A percentile compares a stretch with the other conserved stretches of the same genome.
These are phyloP conservation scores for Nerophis lumbriciformis DNA, from an alignment of 2,113 vertebrate genomes.

Conservation along the genomic window DNA sequence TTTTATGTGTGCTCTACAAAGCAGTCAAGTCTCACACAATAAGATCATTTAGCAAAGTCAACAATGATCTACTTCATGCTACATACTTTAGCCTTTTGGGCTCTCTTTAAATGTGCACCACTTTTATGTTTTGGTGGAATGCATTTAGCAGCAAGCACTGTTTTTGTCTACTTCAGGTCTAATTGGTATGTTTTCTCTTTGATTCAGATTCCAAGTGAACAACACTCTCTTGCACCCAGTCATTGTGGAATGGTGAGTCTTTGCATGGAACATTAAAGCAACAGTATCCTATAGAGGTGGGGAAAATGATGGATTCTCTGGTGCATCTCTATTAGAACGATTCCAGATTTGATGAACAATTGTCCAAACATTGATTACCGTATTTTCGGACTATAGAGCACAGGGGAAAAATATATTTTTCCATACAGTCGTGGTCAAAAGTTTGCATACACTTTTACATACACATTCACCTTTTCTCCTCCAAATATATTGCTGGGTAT, in stretches of 20 bases:
- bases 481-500: too few species aligned
- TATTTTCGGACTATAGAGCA: too few species aligned
- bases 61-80: background rate
- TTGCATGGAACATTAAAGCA: background rate
- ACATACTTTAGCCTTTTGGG: too few species aligned
- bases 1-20: constrained; percentile 6
- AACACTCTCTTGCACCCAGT: constrained; percentile 84
- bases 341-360: background rate
- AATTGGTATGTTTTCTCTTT: background rate
- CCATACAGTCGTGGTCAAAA: too few species aligned
- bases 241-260: constrained; percentile 87
- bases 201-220: constrained; percentile 82
- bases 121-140: constrained; percentile 3
- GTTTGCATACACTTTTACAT: too few species aligned
- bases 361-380: too few species aligned
- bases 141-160: background rate
- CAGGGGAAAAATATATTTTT: too few species aligned
- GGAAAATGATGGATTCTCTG: too few species aligned
- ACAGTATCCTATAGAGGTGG: background rate
- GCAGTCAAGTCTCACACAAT: constrained; percentile 14
- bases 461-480: too few species aligned
- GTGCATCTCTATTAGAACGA: background rate
- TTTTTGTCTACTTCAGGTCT: too few species aligned
- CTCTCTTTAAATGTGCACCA: background rate
- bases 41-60: constrained; percentile 17